phyloP scores from a whole-genome alignment of 2,888 invertebrate genomes.

The Tipula confusa region DNA sequence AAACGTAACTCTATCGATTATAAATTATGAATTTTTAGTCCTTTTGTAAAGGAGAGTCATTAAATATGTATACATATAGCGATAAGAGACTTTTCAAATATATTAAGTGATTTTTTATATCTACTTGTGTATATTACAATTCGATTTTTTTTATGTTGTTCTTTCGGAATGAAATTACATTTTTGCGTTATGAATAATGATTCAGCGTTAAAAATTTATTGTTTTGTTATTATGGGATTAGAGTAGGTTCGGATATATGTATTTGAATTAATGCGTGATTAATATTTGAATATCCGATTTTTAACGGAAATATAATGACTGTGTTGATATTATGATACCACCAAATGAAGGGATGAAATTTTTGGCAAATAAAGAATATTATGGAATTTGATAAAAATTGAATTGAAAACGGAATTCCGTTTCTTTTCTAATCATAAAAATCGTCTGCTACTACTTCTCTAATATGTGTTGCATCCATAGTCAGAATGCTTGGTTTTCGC shows the following conservation, averaged over 20 bases:
- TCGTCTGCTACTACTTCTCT: too few relatives aligned
- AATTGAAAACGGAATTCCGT: too few relatives aligned
- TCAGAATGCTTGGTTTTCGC: too few relatives aligned
- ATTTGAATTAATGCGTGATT: not conserved
- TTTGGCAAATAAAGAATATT: too few relatives aligned
- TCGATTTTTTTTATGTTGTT: not conserved
- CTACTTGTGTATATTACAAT: not conserved
- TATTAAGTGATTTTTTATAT: not conserved
- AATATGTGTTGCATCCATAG: too few relatives aligned
- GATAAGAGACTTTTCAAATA: not conserved
- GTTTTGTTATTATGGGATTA: not conserved
- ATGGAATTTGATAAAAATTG: too few relatives aligned
- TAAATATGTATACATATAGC: not conserved
- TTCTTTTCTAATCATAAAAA: too few relatives aligned
- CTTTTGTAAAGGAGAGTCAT: not conserved
- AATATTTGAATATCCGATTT: not conserved
- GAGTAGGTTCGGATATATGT: too few relatives aligned
- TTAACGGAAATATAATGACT: not conserved
- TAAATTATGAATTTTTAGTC: not conserved
- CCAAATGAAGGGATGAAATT: too few relatives aligned
- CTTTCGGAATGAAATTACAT: not conserved
- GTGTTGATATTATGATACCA: not conserved
- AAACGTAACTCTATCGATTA: not conserved
- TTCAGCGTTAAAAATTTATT: not conserved
- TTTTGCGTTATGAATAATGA: not conserved